These are phyloP conservation scores for Molossus molossus DNA, from an alignment of 2,797 vertebrate genomes.

Conservation along the genomic window DNA sequence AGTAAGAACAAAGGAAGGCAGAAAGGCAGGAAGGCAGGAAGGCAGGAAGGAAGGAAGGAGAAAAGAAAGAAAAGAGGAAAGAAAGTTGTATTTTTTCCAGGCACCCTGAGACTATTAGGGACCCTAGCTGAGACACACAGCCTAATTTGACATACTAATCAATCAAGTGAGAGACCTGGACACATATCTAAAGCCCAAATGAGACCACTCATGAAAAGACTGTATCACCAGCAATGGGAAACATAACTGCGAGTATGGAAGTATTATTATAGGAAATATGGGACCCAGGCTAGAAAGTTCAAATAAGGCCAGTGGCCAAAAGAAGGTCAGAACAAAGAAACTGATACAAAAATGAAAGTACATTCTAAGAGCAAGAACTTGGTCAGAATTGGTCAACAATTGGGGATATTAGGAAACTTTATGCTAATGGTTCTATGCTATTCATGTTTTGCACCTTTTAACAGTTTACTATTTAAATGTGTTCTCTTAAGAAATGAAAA, in stretches of 20 bases:
- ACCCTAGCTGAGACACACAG: neutral
- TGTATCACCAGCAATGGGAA: neutral
- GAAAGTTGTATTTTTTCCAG: neutral
- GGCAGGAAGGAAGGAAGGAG: neutral
- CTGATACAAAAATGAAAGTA: neutral
- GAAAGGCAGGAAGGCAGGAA: neutral
- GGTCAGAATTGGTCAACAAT: neutral
- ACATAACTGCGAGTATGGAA: neutral
- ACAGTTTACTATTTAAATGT: conserved; percentile 11
- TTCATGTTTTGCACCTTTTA: neutral
- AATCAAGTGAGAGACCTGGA: neutral
- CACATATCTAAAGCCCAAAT: neutral
- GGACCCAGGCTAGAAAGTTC: neutral
- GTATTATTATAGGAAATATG: neutral
- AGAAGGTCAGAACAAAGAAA: conserved; percentile 2
- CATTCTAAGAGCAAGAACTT: conserved; percentile 35
- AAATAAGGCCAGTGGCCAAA: neutral
- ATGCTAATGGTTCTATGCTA: neutral
- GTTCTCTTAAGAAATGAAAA: conserved; percentile 28
- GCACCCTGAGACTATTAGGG: neutral
- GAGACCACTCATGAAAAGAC: neutral
- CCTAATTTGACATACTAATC: neutral
- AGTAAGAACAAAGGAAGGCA: neutral
- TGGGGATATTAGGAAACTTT: neutral
- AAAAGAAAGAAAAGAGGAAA: neutral